These are phyloP conservation scores for Drosophila tropicalis DNA, from an alignment of 1,140 invertebrate species.

Conservation along the genomic window DNA sequence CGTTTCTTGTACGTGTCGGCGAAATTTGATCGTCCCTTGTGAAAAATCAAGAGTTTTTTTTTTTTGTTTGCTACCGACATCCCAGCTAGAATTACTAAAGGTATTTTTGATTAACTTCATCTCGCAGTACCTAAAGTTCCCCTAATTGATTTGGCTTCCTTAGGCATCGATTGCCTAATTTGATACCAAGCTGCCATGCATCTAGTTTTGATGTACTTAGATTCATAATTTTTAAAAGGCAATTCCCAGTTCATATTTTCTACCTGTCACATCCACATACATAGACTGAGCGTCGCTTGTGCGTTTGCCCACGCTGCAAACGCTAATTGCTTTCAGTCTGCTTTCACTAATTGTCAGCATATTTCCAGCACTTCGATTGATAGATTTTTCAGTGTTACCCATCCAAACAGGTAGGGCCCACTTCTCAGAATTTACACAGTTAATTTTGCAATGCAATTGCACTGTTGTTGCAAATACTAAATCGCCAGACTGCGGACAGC, in stretches of 20 bases:
- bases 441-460: slow-evolving; percentile 33
- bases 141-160: slow-evolving; percentile 65
- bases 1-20: slow-evolving; percentile 46
- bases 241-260: not conserved
- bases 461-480: not conserved
- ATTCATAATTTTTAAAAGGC: not conserved
- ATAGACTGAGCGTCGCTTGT: slow-evolving; percentile 23
- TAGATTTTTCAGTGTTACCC: slow-evolving; percentile 65
- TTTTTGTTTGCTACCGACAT: slow-evolving; percentile 18
- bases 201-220: not conserved
- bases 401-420: slow-evolving; percentile 43
- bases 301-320: slow-evolving; percentile 53
- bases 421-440: slow-evolving; percentile 48
- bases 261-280: slow-evolving; percentile 18
- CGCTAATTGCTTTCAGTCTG: slow-evolving; percentile 77
- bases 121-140: slow-evolving; percentile 43
- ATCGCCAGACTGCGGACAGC: too few species aligned
- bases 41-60: slow-evolving; percentile 54
- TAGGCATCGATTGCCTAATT: slow-evolving; percentile 10
- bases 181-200: not conserved
- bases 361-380: slow-evolving; percentile 50
- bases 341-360: slow-evolving; percentile 61
- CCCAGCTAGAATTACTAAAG: slow-evolving; percentile 61
- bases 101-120: slow-evolving; percentile 34
- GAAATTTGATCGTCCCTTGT: slow-evolving; percentile 58